Evolutionary conservation across 2,113 vertebrate genomes (phyloP).

Genomic region (Chunga burmeisteri): DNA sequence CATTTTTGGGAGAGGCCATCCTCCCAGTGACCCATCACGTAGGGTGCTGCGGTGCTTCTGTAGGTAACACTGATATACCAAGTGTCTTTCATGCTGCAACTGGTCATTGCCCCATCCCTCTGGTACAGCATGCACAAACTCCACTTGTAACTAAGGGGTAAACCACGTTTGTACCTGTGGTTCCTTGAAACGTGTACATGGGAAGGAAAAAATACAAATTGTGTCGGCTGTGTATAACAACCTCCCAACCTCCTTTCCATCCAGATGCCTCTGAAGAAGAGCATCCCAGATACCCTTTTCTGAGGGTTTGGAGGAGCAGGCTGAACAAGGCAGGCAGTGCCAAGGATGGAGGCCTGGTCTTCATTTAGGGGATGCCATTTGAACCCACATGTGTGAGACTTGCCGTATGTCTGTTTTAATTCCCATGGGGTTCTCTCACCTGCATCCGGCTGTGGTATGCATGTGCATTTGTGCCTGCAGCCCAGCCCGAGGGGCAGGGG

Average conservation of each 20-base stretch:
- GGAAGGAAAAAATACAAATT: neutral
- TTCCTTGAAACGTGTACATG: neutral
- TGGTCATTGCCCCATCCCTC: neutral
- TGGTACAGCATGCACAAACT: neutral
- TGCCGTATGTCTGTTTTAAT: neutral
- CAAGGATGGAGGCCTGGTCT: neutral
- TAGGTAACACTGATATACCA: neutral
- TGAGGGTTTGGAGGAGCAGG: neutral
- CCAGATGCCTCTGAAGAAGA: neutral
- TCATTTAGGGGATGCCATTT: neutral
- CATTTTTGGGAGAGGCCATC: neutral
- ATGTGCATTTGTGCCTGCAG: neutral
- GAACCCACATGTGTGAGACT: neutral
- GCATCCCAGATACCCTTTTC: neutral
- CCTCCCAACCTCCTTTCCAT: neutral
- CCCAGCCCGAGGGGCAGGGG: neutral
- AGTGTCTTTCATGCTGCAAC: neutral
- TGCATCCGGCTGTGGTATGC: neutral
- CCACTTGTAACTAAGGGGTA: neutral
- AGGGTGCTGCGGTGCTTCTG: conserved; percentile 5
- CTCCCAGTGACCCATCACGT: neutral
- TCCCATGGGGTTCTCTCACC: neutral
- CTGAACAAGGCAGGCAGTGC: neutral
- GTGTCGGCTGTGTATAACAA: neutral
- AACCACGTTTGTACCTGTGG: neutral